Percentiles rank a stretch among this genome's conserved stretches.
phyloP scores from a whole-genome alignment of 2,888 invertebrate genomes.

The Papilio gigon region DNA sequence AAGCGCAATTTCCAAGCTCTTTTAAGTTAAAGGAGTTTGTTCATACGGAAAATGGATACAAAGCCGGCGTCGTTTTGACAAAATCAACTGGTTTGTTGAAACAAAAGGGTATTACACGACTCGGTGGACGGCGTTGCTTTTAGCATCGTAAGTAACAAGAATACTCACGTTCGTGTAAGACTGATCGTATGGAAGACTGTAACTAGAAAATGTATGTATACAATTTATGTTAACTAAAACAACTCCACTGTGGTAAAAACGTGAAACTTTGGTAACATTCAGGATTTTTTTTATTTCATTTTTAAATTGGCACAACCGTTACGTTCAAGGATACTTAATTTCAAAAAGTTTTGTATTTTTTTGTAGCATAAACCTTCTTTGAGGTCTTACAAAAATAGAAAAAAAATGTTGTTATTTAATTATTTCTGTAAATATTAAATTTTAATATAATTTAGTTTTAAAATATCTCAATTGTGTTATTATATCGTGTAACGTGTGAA shows the following conservation, averaged over 20 bases:
- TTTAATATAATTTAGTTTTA: slow-evolving; percentile 1
- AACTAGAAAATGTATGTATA: background rate
- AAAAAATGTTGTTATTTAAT: too few species aligned
- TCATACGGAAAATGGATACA: slow-evolving; percentile 52
- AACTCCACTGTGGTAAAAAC: too few species aligned
- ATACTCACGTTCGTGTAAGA: slow-evolving; percentile 9
- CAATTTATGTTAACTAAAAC: too few species aligned
- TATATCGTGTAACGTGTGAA: slow-evolving; percentile 13
- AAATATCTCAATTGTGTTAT: background rate
- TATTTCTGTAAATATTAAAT: background rate
- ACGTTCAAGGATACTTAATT: too few species aligned
- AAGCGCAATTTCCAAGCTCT: slow-evolving; percentile 46
- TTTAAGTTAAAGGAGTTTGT: slow-evolving; percentile 46
- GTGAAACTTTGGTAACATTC: background rate
- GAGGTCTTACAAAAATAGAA: too few species aligned
- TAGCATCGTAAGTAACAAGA: slow-evolving; percentile 17
- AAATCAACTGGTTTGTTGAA: slow-evolving; percentile 47
- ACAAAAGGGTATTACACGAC: slow-evolving; percentile 48
- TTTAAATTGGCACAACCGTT: background rate
- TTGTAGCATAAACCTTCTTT: too few species aligned
- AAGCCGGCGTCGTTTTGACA: slow-evolving; percentile 49
- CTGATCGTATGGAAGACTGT: slow-evolving; percentile 20
- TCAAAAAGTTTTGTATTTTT: too few species aligned
- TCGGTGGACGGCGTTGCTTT: slow-evolving; percentile 32
- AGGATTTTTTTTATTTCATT: background rate